Base-by-base conservation (phyloP, 2,113 vertebrate genomes). In the Chlorodrepanis virens region DNA sequence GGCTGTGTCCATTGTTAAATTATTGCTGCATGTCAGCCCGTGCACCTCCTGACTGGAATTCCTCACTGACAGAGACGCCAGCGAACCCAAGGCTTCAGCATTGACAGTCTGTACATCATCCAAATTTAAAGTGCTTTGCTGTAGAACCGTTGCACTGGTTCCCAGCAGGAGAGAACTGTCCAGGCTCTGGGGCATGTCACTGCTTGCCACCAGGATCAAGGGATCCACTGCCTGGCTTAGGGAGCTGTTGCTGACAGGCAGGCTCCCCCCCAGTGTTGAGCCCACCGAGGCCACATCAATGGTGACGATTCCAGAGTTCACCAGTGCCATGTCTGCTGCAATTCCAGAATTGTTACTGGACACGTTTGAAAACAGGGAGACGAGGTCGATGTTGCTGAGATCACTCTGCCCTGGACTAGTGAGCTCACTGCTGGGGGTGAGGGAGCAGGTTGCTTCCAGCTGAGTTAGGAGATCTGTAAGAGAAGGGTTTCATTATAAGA, bases 361-460 rank as follows among this genome's bases (percentile, higher is more conserved):
- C 25, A 98, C 97, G 0, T 98, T 98, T 25, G 99, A 99, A 97
- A 99, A 99, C 23, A 99, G 98, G 6, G 99, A 99, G 14, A 98
- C 98, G 0, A 99, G 98, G 97, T 99, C 99, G 52, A 99, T 83
- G 86, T 98, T 99, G 92, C 98, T 97, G 65, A 99, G 98, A 91
- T 99, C 99, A 0, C 98, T 99, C 47, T 98, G 98, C 27, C 98
- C 97, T 1, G 98, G 94, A 76, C 98, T 99, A 47, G 98, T 97
- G 24, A 99, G 98, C 84, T 99, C 99, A 11, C 97, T 99, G 98
- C 99, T 99, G 25, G 99, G 99, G 1, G 98, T 99, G 57, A 99
- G 98, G 17, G 98, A 98, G 77, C 98, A 98, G 2, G 98, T 97
- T 79, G 98, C 98, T 97, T 99, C 99, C 28, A 99, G 98, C 90